Percentiles rank a stretch among this genome's conserved stretches.
These are phyloP conservation scores for Drosophila gunungcola DNA, from an alignment of 1,140 invertebrate species.

Conservation along the genomic window DNA sequence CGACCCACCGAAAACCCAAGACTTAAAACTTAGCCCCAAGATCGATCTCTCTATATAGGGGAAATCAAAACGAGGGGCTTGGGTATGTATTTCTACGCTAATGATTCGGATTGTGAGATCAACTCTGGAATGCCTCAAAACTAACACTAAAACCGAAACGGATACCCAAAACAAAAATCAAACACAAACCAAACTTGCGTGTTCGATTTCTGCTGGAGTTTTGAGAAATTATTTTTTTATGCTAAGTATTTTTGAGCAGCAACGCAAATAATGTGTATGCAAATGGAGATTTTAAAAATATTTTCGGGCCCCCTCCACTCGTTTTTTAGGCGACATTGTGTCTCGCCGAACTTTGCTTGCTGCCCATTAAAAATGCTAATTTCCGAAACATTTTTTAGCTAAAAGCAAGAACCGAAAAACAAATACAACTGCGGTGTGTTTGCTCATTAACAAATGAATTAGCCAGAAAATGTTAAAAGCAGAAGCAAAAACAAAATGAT, in stretches of 20 bases:
- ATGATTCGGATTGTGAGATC: constrained; percentile 55
- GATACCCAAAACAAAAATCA: constrained; percentile 27
- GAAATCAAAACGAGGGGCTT: background rate
- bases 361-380: constrained; percentile 78
- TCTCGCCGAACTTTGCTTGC: constrained; percentile 59
- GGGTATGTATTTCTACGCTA: constrained; percentile 36
- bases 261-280: constrained; percentile 39
- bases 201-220: constrained; percentile 28
- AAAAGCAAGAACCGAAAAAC: constrained; percentile 21
- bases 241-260: constrained; percentile 54
- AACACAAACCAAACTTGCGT: constrained; percentile 7
- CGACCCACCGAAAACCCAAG: constrained; percentile 9
- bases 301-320: constrained; percentile 6
- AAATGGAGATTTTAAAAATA: constrained; percentile 28
- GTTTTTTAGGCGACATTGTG: constrained; percentile 70
- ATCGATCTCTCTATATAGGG: background rate
- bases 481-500: constrained; percentile 16
- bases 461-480: constrained; percentile 54
- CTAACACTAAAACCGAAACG: constrained; percentile 1
- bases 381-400: constrained; percentile 50
- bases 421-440: constrained; percentile 27
- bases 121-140: constrained; percentile 32
- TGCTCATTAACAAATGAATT: constrained; percentile 78
- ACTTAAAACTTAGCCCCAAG: background rate
- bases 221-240: constrained; percentile 74